Conservation (phyloP, 1,140 invertebrate species). For the Armadillidium nasatum region DNA sequence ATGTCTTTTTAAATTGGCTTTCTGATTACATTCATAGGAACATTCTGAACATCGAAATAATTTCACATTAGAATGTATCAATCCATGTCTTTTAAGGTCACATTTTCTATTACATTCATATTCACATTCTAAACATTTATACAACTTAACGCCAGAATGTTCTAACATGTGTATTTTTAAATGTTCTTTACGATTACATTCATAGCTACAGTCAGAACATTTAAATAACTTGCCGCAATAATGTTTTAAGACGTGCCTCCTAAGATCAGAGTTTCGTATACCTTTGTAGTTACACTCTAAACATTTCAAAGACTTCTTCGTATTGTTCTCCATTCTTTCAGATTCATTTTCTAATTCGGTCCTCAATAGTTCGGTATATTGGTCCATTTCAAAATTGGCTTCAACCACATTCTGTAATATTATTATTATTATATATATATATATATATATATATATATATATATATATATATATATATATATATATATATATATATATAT, state of each 20-base stretch:
- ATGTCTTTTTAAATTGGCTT: background rate
- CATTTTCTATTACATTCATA: background rate
- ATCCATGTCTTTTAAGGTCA: background rate
- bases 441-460: too few species aligned
- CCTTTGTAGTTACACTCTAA: background rate
- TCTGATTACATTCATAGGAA: background rate
- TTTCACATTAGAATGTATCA: background rate
- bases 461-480: too few species aligned
- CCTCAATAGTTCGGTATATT: too few species aligned
- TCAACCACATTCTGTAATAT: too few species aligned
- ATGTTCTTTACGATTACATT: background rate
- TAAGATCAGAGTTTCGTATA: background rate
- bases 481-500: too few species aligned
- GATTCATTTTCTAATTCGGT: too few species aligned
- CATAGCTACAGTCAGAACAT: background rate
- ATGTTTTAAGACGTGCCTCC: background rate
- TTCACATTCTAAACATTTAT: background rate
- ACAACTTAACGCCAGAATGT: background rate
- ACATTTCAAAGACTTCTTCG: too few species aligned
- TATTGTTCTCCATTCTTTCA: too few species aligned
- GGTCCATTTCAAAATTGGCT: too few species aligned
- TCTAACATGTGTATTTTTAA: background rate
- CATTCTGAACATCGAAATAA: background rate
- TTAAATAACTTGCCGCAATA: background rate
- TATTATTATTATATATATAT: too few species aligned